Evolutionary conservation across 2,888 invertebrate species (phyloP).

Genomic region (Asteroscopus sphinx): DNA sequence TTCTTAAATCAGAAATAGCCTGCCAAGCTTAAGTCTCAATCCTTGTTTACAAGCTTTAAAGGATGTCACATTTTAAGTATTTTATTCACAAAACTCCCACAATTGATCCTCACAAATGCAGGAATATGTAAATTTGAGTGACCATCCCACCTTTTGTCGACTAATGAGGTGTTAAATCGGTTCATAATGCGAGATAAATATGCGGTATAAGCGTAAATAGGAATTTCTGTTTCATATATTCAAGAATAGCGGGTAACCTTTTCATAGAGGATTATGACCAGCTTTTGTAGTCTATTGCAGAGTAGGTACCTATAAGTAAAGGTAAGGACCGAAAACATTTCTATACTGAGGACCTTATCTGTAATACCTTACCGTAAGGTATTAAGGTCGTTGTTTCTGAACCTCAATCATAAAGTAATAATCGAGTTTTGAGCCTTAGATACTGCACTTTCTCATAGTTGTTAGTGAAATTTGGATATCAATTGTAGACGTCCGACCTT

Average conservation of each 20-base stretch:
- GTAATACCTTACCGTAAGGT: too few species aligned
- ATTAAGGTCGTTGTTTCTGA: too few species aligned
- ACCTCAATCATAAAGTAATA: too few species aligned
- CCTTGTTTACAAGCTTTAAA: conserved; percentile 25
- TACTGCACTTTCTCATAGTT: too few species aligned
- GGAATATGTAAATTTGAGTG: conserved; percentile 37
- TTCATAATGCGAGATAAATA: conserved; percentile 20
- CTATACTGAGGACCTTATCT: too few species aligned
- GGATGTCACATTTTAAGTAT: conserved; percentile 18
- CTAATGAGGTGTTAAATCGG: conserved; percentile 40
- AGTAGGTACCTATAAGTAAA: too few species aligned
- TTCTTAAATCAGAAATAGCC: not conserved
- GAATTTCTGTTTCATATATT: conserved; percentile 18
- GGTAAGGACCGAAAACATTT: too few species aligned
- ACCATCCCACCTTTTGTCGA: conserved; percentile 16
- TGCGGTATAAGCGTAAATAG: conserved; percentile 15
- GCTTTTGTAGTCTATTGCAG: not conserved
- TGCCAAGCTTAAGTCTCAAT: conserved; percentile 10
- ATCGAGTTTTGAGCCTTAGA: too few species aligned
- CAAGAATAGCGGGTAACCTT: too few species aligned
- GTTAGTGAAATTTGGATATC: too few species aligned
- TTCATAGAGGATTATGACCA: too few species aligned
- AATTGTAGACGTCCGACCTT: too few species aligned
- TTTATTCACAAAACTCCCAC: conserved; percentile 23
- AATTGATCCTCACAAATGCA: conserved; percentile 15